Base-by-base conservation (phyloP, 64 coral and sea anemone species). In the Montipora capricornis region DNA sequence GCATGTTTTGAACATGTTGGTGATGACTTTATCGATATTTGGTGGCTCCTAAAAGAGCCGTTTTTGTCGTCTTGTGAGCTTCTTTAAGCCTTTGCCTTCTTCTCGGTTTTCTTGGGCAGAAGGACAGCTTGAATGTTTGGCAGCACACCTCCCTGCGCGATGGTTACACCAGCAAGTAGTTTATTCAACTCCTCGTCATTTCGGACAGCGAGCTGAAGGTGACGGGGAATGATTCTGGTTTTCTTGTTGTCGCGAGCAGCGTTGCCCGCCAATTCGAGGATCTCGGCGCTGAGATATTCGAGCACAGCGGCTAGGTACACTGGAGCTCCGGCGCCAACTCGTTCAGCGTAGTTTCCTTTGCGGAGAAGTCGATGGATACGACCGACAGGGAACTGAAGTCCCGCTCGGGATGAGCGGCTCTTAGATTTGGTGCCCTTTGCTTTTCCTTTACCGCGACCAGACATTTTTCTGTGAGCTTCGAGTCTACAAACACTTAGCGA, bases 371-470 rank as follows among this genome's bases (percentile, higher is more conserved):
- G 24, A 24, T 24, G 24, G 24, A 24, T 24, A 24, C 24, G 24
- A 24, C 24, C 24, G 24, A 24, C 24, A 24, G 24, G 78, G 51
- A 80, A 80, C 51, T 80, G 78, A 80, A 80, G 78, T 4, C 78
- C 78, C 49, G 78, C 78, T 58, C 78, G 78, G 51, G 49, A 58
- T 58, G 50, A 80, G 76, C 76, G 76, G 48, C 46, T 82, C 57
- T 82, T 82, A 55, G 80, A 82, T 50, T 82, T 82, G 13, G 80
- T 82, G 22, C 80, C 80, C 80, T 82, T 82, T 16, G 80, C 80
- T 14, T 82, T 82, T 82, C 80, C 80, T 62, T 82, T 82, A 6
- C 80, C 80, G 14, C 80, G 80, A 82, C 80, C 80, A 15, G 80
- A 82, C 80, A 82, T 82, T 52, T 60, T 82, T 78, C 77, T 9